phyloP scores from a whole-genome alignment of 2,797 vertebrate genomes.

The Falco concolor region DNA sequence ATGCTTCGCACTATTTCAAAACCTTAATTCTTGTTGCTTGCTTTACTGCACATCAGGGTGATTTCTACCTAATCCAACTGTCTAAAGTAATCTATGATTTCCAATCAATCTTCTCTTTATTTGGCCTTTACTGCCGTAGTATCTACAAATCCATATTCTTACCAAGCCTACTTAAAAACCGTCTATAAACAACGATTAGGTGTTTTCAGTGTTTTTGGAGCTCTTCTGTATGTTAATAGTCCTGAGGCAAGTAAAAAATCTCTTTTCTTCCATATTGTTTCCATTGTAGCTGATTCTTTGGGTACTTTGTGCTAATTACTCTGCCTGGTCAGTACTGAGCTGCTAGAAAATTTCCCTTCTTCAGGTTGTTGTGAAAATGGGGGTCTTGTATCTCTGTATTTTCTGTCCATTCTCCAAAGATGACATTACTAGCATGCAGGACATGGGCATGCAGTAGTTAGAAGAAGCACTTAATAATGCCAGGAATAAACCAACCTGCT shows the following conservation, averaged over 20 bases:
- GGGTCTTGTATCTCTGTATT: not conserved
- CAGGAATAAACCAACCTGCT: not conserved
- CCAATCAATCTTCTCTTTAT: slow-evolving; percentile 21
- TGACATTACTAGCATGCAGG: not conserved
- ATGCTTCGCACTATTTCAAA: not conserved
- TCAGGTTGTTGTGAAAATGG: not conserved
- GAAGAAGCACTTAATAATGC: not conserved
- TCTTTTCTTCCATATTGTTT: not conserved
- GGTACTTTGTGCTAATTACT: not conserved
- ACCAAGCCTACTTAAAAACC: not conserved
- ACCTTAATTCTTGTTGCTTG: slow-evolving; percentile 27
- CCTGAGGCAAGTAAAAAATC: not conserved
- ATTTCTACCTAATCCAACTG: slow-evolving; percentile 49
- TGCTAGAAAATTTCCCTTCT: not conserved
- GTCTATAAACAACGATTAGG: slow-evolving; percentile 20
- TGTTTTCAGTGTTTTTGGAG: not conserved
- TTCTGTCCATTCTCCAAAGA: not conserved
- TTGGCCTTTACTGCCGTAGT: not conserved
- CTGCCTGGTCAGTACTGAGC: not conserved
- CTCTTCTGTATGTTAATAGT: not conserved
- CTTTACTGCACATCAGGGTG: slow-evolving; percentile 41
- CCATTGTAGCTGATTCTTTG: not conserved
- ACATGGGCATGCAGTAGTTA: not conserved
- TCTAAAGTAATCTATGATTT: slow-evolving; percentile 14
- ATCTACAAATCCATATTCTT: not conserved